A percentile compares a stretch with the other conserved stretches of the same genome.
Evolutionary conservation across 2,888 invertebrate species (phyloP).

Genomic region (Troglohyphantes excavatus): DNA sequence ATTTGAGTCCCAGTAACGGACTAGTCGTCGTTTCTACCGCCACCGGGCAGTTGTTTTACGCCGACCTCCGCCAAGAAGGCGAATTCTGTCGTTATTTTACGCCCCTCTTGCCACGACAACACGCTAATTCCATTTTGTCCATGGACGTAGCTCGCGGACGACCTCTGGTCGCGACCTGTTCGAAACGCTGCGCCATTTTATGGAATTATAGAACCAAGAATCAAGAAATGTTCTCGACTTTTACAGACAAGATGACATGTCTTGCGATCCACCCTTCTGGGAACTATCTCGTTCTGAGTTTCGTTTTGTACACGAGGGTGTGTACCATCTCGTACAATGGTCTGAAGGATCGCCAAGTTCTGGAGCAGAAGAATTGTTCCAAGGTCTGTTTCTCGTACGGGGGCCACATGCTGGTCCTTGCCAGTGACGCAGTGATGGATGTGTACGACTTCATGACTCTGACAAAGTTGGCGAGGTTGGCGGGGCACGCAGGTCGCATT

Average conservation of each 20-base stretch:
- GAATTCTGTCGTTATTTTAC: neutral
- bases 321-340: slow-evolving; percentile 24
- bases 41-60: slow-evolving; percentile 22
- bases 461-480: slow-evolving; percentile 17
- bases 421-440: slow-evolving; percentile 5
- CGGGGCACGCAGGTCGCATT: slow-evolving; percentile 53
- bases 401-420: slow-evolving; percentile 41
- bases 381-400: slow-evolving; percentile 20
- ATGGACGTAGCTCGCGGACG: slow-evolving; percentile 34
- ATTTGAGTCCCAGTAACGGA: neutral
- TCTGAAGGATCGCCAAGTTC: slow-evolving; percentile 15
- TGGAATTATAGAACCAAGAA: slow-evolving; percentile 51
- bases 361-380: slow-evolving; percentile 4
- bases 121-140: slow-evolving; percentile 8
- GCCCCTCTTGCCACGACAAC: slow-evolving; percentile 14
- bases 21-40: slow-evolving; percentile 11
- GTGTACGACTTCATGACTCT: slow-evolving; percentile 30
- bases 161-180: slow-evolving; percentile 46
- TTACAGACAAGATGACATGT: slow-evolving; percentile 4
- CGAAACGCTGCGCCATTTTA: slow-evolving; percentile 12
- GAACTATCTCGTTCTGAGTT: slow-evolving; percentile 38
- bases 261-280: slow-evolving; percentile 57
- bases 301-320: slow-evolving; percentile 15
- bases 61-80: neutral
- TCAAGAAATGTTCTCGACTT: slow-evolving; percentile 43